Evolutionary conservation across 2,797 vertebrate species (phyloP).

Genomic region (Leptatherina wallacei): DNA sequence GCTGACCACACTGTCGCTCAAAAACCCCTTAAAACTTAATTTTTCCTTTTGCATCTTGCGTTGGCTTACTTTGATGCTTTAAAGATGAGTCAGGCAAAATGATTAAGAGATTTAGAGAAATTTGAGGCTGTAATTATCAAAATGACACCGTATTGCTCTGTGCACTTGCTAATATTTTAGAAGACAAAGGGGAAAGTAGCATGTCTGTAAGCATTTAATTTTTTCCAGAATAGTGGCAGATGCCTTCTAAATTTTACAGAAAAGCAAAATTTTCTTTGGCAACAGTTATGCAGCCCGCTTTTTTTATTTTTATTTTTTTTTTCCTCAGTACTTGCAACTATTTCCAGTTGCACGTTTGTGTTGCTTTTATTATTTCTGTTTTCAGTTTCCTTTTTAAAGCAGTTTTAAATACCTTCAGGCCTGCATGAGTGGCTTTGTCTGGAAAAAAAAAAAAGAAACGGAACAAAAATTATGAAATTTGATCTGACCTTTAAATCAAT

Average conservation of each 20-base stretch:
- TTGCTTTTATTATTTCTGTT: constrained; percentile 52
- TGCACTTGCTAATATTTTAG: not conserved
- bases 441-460: constrained; percentile 27
- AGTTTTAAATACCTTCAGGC: constrained; percentile 29
- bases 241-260: constrained; percentile 2
- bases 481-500: constrained; percentile 84
- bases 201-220: constrained; percentile 39
- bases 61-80: constrained; percentile 34
- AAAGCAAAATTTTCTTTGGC: not conserved
- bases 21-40: constrained; percentile 9
- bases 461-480: constrained; percentile 47
- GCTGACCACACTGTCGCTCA: constrained; percentile 55
- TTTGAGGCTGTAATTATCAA: constrained; percentile 3
- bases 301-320: constrained; percentile 46
- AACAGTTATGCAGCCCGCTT: constrained; percentile 64
- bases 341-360: constrained; percentile 40
- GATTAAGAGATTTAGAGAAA: not conserved
- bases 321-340: constrained; percentile 42
- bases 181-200: constrained; percentile 38
- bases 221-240: constrained; percentile 2
- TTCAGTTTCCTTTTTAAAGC: constrained; percentile 53
- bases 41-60: constrained; percentile 47
- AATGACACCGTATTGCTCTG: constrained; percentile 3
- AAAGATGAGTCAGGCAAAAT: constrained; percentile 11
- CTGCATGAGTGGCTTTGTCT: constrained; percentile 83